These are phyloP conservation scores for Saiga tatarica DNA, from an alignment of 2,113 vertebrate species.

Conservation along the genomic window DNA sequence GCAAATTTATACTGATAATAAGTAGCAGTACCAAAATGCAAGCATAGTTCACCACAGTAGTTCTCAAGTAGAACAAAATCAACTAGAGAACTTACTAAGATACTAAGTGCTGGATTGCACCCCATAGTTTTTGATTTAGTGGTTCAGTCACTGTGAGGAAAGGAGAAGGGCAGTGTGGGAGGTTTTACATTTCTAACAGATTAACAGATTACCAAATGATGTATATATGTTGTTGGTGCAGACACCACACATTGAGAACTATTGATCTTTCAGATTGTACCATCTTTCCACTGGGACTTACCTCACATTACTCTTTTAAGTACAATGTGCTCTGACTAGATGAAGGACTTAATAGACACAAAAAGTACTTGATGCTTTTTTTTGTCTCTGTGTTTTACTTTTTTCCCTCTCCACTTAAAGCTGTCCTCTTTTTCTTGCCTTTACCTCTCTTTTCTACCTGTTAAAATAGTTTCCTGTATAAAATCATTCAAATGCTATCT, in stretches of 20 bases:
- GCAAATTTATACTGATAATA: background rate
- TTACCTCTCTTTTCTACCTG: background rate
- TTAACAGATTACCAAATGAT: background rate
- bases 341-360: background rate
- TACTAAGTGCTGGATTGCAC: background rate
- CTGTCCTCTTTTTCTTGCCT: background rate
- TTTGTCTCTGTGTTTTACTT: background rate
- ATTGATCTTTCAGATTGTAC: background rate
- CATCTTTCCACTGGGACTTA: background rate
- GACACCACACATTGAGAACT: background rate
- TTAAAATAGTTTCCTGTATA: background rate
- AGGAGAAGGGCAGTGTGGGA: background rate
- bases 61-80: constrained; percentile 11
- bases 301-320: background rate
- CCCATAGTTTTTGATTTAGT: background rate
- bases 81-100: background rate
- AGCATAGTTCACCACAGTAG: background rate
- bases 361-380: background rate
- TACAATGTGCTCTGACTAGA: background rate
- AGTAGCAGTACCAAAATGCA: background rate
- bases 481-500: background rate
- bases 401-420: background rate
- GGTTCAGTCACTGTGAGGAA: background rate
- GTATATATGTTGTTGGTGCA: background rate
- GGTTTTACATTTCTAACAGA: background rate